Evolutionary conservation across 2,113 vertebrate genomes (phyloP).

Genomic region (Vidua chalybeata): DNA sequence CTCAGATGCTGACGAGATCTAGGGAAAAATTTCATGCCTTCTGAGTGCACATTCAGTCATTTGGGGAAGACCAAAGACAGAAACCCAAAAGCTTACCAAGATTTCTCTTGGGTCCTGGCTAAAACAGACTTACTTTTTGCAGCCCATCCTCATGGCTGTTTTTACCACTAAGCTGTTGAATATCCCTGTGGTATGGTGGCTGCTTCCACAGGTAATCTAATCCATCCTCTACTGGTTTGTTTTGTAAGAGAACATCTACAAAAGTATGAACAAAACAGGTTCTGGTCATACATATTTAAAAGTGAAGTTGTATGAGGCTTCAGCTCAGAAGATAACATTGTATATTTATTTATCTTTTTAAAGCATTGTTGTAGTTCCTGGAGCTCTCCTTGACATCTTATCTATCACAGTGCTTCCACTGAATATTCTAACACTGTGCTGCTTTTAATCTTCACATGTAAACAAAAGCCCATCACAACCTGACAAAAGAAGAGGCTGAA

Average conservation of each 20-base stretch:
- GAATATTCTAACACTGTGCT: constrained; percentile 70
- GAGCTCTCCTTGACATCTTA: constrained; percentile 73
- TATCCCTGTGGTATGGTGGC: background rate
- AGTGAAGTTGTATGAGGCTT: constrained; percentile 54
- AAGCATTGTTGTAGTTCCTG: constrained; percentile 64
- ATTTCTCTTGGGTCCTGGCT: background rate
- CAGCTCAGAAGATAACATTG: constrained; percentile 59
- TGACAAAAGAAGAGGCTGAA: constrained; percentile 62
- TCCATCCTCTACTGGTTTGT: background rate
- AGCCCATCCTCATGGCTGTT: background rate
- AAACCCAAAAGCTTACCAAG: background rate
- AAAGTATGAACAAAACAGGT: constrained; percentile 2
- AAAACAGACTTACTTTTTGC: background rate
- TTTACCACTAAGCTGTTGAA: background rate
- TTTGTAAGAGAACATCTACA: constrained; percentile 44
- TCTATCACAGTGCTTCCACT: constrained; percentile 61
- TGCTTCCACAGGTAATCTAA: background rate
- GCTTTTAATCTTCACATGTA: constrained; percentile 74
- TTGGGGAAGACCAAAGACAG: background rate
- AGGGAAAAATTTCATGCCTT: background rate
- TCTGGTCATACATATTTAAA: constrained; percentile 76
- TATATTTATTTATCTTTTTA: constrained; percentile 69
- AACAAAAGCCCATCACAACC: constrained; percentile 64
- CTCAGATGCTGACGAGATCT: background rate
- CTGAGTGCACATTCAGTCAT: background rate